Evolutionary conservation across 2,113 vertebrate genomes (phyloP), one percentile per base, ranked within the genome.

Genomic region (Pseudopodoces humilis): DNA sequence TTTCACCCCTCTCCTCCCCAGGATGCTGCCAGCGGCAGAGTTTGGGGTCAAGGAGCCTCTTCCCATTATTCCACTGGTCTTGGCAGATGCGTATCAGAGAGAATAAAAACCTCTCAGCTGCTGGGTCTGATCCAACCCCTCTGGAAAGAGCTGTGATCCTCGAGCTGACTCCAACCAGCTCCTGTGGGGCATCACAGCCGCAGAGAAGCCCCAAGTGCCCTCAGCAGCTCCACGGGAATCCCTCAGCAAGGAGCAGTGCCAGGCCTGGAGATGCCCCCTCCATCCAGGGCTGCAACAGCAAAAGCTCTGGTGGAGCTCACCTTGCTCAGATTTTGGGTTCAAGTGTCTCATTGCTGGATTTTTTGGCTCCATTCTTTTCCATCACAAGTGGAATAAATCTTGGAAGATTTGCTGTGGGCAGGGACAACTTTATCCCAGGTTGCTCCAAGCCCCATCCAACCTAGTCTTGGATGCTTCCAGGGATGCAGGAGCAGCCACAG

Each of bases 211-310:
- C 25, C 2, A 0, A 78, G 85, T 8, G 47, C 47, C 52, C 81
- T 55, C 63, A 9, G 17, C 3, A 1, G 24, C 28, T 84, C n/a
- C 1, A 6, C 0, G 0, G 52, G 41, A 52, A 44, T 19, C 60
- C 2, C 47, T 9, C 3, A 12, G 8, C 3, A 0, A 39, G 44
- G 27, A 44, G 28, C 9, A 25, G 37, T 0, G 37, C 52, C 79
- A 72, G 16, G 30, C 28, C 15, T 12, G 1, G 20, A 13, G 49
- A 11, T n/a, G 19, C 3, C 18, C 4, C 5, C 27, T 28, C 7
- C 33, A 27, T 7, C 17, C 1, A 1, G 15, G 72, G 52, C 53
- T 86, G 21, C 56, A 35, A 30, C 50, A 43, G 60, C 11, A 39
- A 6, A 31, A 71, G 5, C n/a, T 31, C 13, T 23, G 39, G 4